Conservation (phyloP, 2,113 vertebrate genomes). For the Hemicordylus capensis region DNA sequence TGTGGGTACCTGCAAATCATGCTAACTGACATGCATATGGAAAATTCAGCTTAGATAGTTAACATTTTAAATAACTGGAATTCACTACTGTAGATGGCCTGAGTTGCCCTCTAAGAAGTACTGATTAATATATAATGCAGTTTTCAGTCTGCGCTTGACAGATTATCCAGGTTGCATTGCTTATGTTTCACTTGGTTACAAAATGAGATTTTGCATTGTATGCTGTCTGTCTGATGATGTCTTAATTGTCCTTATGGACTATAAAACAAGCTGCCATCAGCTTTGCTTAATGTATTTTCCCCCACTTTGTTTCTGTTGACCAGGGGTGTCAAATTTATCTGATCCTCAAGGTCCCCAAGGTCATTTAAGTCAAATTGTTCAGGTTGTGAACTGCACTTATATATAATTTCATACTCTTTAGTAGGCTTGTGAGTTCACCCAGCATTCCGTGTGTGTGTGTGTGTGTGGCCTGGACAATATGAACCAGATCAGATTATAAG, state of each 20-base stretch:
- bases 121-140: neutral
- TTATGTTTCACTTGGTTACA: fast-evolving
- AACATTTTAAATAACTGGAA: neutral
- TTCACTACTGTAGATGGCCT: neutral
- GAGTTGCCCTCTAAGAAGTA: neutral
- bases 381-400: no score
- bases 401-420: no score
- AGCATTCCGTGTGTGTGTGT: no score
- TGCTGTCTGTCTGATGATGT: fast-evolving
- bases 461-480: no score
- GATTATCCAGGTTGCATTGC: neutral
- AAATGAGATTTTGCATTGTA: fast-evolving
- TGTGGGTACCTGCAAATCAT: neutral
- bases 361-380: no score
- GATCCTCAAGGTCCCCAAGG: no score
- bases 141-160: fast-evolving
- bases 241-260: neutral
- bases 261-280: neutral
- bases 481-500: no score
- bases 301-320: neutral
- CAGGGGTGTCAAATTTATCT: no score
- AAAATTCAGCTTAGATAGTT: neutral
- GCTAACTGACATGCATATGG: neutral
- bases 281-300: neutral
- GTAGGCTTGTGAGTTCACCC: no score